Conservation (phyloP, 2,113 vertebrate species). For the Pluvianellus socialis region DNA sequence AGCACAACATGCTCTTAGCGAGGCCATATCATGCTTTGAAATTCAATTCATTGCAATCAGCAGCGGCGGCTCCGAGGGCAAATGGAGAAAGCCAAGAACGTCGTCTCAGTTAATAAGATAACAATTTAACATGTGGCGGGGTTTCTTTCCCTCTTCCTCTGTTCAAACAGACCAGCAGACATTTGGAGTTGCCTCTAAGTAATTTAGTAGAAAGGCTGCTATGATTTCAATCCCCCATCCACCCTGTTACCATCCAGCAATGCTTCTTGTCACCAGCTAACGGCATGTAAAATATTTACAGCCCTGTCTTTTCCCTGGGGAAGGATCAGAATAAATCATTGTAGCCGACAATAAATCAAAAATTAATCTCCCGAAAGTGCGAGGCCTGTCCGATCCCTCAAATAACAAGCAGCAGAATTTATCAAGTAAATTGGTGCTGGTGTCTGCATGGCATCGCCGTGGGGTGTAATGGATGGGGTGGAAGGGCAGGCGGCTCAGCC, state of each 20-base stretch:
- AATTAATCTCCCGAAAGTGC: slow-evolving; percentile 77
- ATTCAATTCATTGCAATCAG: background rate
- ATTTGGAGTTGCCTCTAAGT: slow-evolving; percentile 52
- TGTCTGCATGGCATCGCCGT: background rate
- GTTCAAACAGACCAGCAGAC: background rate
- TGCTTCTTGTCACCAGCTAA: slow-evolving; percentile 68
- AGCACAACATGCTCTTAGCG: background rate
- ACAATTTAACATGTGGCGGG: slow-evolving; percentile 17
- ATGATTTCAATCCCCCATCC: slow-evolving; percentile 62
- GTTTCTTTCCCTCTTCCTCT: background rate
- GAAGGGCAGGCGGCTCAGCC: background rate
- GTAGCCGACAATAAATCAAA: slow-evolving; percentile 77
- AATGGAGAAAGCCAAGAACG: slow-evolving; percentile 14
- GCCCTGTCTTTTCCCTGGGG: slow-evolving; percentile 67
- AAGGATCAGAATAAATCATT: slow-evolving; percentile 75
- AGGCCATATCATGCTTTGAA: background rate
- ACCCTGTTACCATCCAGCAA: slow-evolving; percentile 55
- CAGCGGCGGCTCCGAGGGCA: background rate
- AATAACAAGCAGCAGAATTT: slow-evolving; percentile 70
- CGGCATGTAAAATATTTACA: slow-evolving; percentile 75
- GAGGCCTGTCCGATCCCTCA: slow-evolving; percentile 67
- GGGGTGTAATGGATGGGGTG: slow-evolving; percentile 9
- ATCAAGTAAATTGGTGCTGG: slow-evolving; percentile 40
- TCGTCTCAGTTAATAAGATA: slow-evolving; percentile 63
- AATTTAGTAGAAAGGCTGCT: slow-evolving; percentile 56